Conservation (phyloP, 2,113 vertebrate genomes). For the Tychaedon coryphoeus region DNA sequence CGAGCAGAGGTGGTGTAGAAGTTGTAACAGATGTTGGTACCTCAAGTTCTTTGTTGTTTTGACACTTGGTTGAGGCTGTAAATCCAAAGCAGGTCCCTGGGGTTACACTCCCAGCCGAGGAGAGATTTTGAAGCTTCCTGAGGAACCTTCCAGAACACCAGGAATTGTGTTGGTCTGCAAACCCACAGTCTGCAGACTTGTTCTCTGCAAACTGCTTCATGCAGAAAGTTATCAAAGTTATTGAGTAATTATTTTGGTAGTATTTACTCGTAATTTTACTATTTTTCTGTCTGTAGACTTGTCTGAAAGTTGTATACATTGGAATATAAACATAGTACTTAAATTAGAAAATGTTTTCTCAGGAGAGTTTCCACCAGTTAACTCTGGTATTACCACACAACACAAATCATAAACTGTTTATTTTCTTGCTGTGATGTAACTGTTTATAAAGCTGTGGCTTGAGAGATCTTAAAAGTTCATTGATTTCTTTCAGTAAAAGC, state of each 20-base stretch:
- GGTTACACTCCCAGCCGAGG: not conserved
- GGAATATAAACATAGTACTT: not conserved
- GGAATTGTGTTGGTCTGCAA: not conserved
- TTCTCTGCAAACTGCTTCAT: not conserved
- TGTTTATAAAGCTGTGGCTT: not conserved
- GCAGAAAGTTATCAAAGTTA: not conserved
- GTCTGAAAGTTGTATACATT: not conserved
- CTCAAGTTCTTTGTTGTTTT: not conserved
- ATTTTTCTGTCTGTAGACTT: not conserved
- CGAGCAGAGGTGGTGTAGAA: not conserved
- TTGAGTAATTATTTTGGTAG: not conserved
- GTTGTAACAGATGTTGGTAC: not conserved
- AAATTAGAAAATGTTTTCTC: not conserved
- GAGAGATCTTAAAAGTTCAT: not conserved
- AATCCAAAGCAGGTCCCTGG: not conserved
- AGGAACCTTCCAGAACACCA: not conserved
- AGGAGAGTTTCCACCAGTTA: not conserved
- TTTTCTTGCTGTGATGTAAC: not conserved
- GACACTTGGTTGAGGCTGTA: not conserved
- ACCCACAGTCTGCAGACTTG: fast-evolving
- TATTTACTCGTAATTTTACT: not conserved
- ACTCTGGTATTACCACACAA: not conserved
- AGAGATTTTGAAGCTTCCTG: not conserved
- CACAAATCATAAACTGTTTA: not conserved
- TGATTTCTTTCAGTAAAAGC: not conserved